Conservation (phyloP, 2,113 vertebrate species). For the Ophiodon elongatus region DNA sequence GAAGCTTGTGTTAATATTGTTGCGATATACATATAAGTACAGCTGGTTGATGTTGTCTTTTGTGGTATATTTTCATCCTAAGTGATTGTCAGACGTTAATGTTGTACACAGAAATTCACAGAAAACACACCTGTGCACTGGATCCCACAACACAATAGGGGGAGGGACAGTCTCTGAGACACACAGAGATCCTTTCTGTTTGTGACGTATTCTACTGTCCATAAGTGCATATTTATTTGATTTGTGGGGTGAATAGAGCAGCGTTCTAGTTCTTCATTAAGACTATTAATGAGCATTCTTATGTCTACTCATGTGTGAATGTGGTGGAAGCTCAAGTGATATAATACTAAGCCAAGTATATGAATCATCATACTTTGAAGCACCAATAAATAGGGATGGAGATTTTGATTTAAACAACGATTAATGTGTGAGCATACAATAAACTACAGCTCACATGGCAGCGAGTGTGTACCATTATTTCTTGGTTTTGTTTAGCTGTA, state of each 20-base stretch:
- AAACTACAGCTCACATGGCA: neutral
- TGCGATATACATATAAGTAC: neutral
- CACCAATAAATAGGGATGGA: slow-evolving; percentile 24
- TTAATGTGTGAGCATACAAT: neutral
- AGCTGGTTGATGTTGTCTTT: neutral
- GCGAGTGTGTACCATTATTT: neutral
- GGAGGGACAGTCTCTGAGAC: neutral
- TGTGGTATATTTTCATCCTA: neutral
- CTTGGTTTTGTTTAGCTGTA: neutral
- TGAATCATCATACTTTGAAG: slow-evolving; percentile 29
- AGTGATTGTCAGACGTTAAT: neutral
- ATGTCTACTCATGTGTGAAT: slow-evolving; percentile 48
- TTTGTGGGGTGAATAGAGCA: slow-evolving; percentile 38
- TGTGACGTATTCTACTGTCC: slow-evolving; percentile 19
- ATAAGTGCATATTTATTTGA: slow-evolving; percentile 64
- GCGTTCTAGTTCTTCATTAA: slow-evolving; percentile 57
- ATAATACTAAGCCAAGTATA: slow-evolving; percentile 46
- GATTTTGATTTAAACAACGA: neutral
- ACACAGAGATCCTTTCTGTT: slow-evolving; percentile 5
- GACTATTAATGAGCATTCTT: slow-evolving; percentile 19
- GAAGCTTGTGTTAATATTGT: neutral
- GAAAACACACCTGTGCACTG: slow-evolving; percentile 3
- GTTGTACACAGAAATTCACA: neutral
- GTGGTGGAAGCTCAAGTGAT: slow-evolving; percentile 42
- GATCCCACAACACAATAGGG: slow-evolving; percentile 17